A percentile compares a stretch with the other conserved stretches of the same genome.
Evolutionary conservation across 2,888 invertebrate genomes (phyloP).

Genomic region (Agriopis leucophaearia): DNA sequence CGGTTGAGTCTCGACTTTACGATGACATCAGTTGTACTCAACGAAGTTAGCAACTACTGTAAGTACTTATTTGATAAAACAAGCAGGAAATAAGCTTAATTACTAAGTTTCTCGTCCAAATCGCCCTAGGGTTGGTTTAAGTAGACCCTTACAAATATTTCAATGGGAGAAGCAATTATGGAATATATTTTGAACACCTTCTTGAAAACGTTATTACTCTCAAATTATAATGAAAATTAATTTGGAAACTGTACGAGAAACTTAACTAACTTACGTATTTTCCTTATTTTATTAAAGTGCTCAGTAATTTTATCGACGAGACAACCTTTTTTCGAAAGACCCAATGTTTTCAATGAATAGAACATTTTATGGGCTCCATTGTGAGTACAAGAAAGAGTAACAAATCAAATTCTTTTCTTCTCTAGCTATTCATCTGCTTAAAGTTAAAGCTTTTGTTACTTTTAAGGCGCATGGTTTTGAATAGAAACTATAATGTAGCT

Average conservation of each 20-base stretch:
- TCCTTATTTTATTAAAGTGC: not conserved
- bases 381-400: constrained; percentile 46
- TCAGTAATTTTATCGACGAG: constrained; percentile 34
- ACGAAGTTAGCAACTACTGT: constrained; percentile 67
- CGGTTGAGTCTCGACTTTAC: not conserved
- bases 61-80: constrained; percentile 70
- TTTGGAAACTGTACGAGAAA: not conserved
- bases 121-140: constrained; percentile 69
- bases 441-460: constrained; percentile 50
- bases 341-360: constrained; percentile 46
- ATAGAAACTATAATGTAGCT: not conserved
- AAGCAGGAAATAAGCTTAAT: constrained; percentile 82
- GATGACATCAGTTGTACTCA: constrained; percentile 47
- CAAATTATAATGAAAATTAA: constrained; percentile 31
- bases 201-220: constrained; percentile 60
- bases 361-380: constrained; percentile 51
- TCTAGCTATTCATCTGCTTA: constrained; percentile 54
- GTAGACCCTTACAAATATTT: constrained; percentile 77
- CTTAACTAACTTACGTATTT: not conserved
- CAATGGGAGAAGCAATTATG: constrained; percentile 78
- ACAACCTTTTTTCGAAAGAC: constrained; percentile 33
- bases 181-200: constrained; percentile 73
- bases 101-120: constrained; percentile 77
- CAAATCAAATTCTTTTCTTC: constrained; percentile 57
- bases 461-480: constrained; percentile 21